Base-by-base conservation (phyloP, 2,888 invertebrate genomes). In the Erynnis tages region DNA sequence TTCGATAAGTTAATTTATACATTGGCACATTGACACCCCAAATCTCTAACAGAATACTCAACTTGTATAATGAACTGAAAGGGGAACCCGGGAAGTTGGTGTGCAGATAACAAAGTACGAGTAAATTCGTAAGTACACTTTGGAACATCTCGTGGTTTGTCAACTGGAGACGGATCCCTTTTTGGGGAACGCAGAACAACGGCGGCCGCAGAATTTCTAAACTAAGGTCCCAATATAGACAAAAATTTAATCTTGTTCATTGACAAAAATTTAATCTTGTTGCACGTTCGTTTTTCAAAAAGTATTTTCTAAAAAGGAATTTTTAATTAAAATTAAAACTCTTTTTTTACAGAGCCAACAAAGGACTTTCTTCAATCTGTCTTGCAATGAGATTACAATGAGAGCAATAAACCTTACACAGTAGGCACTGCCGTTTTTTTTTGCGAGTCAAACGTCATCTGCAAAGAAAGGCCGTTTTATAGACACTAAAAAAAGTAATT, bases 401-500 rank as follows among this genome's bases (percentile, higher is more conserved):
- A n/a, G n/a, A n/a, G 37, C 44, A n/a, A 52, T 52, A 52, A 52
- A 52, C 37, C 44, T 30, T 44, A 6, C 38, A 30, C 30, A 37
- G 30, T 52, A 41, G 49, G 44, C 23, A 16, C 21, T 23, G 29
- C 8, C 29, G 43, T 43, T 35, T 16, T 27, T 44, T 49, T 52
- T 37, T 13, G 14, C 14, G 29, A 52, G 35, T 29, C 43, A 37
- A 52, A 37, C 29, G 44, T 52, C 52, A 52, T 52, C 37, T 29
- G 43, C 50, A 35, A 19, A 34, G 29, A 45, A 45, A 44, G 50
- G 14, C 13, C 37, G 25, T 60, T 64, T 65, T 62, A 61, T 59
- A 54, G 58, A 55, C 54, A 69, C 71, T 76, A 71, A 78, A 80
- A n/a, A 66, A 55, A 59, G 70, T 70, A 69, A 72, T 74, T 59